A percentile compares a stretch with the other conserved stretches of the same genome.
phyloP scores from a whole-genome alignment of 2,888 invertebrate species.

The Silvanus unidentatus region DNA sequence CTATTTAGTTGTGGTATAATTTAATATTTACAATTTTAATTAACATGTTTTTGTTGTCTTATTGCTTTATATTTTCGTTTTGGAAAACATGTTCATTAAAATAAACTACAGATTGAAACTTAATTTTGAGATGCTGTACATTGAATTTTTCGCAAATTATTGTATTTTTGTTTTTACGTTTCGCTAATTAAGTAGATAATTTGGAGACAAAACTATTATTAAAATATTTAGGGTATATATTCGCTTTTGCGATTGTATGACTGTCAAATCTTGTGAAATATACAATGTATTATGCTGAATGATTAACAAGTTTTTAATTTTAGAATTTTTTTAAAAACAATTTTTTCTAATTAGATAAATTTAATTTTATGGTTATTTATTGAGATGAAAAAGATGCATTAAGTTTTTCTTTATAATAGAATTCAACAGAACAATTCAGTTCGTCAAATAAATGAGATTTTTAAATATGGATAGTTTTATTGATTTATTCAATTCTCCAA shows the following conservation, averaged over 20 bases:
- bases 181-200: constrained; percentile 1
- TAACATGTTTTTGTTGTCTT: constrained; percentile 18
- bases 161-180: too few relatives aligned
- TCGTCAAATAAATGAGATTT: constrained; percentile 23
- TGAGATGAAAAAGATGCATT: too few relatives aligned
- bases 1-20: constrained; percentile 39
- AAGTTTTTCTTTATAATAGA: too few relatives aligned
- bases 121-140: constrained; percentile 14
- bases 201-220: constrained; percentile 17
- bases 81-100: constrained; percentile 21
- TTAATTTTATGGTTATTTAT: too few relatives aligned
- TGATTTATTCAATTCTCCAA: background rate
- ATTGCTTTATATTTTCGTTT: constrained; percentile 7
- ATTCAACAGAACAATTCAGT: constrained; percentile 16
- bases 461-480: constrained; percentile 4
- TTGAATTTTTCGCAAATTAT: background rate
- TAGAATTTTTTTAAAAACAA: constrained; percentile 14
- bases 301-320: constrained; percentile 24
- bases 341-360: constrained; percentile 5
- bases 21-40: constrained; percentile 20
- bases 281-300: constrained; percentile 43
- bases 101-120: constrained; percentile 6
- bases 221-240: constrained; percentile 23
- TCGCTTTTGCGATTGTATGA: constrained; percentile 42
- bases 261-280: constrained; percentile 36